A percentile compares a stretch with the other conserved stretches of the same genome.
Evolutionary conservation across 2,888 invertebrate genomes (phyloP).

Genomic region (Pyrgus malvae): DNA sequence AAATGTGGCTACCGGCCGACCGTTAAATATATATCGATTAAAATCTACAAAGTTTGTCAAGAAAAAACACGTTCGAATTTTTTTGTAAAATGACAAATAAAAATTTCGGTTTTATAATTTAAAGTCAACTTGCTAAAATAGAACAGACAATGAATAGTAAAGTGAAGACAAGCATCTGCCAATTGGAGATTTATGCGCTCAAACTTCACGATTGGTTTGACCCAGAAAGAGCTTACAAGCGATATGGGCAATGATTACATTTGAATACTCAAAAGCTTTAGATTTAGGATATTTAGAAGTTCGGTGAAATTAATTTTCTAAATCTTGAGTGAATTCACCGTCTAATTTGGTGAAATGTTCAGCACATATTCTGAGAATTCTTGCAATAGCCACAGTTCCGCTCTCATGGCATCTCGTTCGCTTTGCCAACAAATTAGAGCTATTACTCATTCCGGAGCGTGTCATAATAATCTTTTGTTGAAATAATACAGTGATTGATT

Average conservation of each 20-base stretch:
- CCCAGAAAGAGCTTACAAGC: constrained; percentile 9
- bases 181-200: constrained; percentile 10
- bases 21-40: background rate
- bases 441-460: constrained; percentile 43
- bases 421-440: constrained; percentile 49
- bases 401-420: constrained; percentile 18
- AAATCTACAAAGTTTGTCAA: no score
- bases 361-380: constrained; percentile 8
- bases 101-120: no score
- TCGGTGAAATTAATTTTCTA: no score
- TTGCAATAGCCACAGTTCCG: constrained; percentile 11
- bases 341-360: constrained; percentile 9
- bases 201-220: constrained; percentile 6
- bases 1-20: no score
- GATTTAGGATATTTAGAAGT: background rate
- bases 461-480: constrained; percentile 50
- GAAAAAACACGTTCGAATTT: no score
- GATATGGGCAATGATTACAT: background rate
- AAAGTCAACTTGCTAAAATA: background rate
- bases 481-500: constrained; percentile 62
- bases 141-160: background rate
- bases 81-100: no score
- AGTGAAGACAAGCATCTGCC: constrained; percentile 14
- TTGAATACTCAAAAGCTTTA: background rate
- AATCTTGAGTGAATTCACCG: no score